Base-by-base conservation (phyloP, 2,888 invertebrate genomes). In the Eumerus sabulonum region DNA sequence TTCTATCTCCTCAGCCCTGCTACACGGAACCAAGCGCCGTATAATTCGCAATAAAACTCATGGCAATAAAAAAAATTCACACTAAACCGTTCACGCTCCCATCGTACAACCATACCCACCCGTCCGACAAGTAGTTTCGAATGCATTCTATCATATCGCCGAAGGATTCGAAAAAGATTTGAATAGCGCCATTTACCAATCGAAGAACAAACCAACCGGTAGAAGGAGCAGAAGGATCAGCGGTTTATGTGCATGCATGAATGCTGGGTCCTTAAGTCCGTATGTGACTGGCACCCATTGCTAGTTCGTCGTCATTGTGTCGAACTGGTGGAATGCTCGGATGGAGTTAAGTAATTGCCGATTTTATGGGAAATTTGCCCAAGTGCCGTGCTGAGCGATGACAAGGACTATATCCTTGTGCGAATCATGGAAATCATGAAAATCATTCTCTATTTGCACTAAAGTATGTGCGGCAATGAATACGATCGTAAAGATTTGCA, bases 121-220 rank as follows among this genome's bases (percentile, higher is more conserved):
- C 18, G 2, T 14, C 38, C 35, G 40, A 17, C 36, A 17, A 19
- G 17, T 1, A 35, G 16, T 42, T 48, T 48, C 4, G 16, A 66
- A 38, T 4, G 59, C 57, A 63, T 63, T 63, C n/a, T 45, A 48
- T 66, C 71, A 72, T 74, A 68, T 73, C 63, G 59, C 59, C 9
- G n/a, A 63, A 51, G 60, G n/a, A 79, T 79, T 70, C 79, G 79
- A 79, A 79, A 79, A 74, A 79, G 79, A 79, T 79, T 79, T 79
- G 74, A 79, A 79, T 79, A 79, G 79, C 74, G 64, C 79, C 68
- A 79, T 79, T n/a, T 79, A 79, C 54, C 68, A 79, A 79, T 79
- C 79, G 79, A 79, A 74, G 74, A 60, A 63, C 62, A 50, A 72
- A n/a, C n/a, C n/a, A n/a, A n/a, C 44, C 67, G 51, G 48, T 14